Percentiles rank a stretch among this genome's conserved stretches.
phyloP scores from a whole-genome alignment of 2,888 invertebrate species.

The Nymphalis urticae region DNA sequence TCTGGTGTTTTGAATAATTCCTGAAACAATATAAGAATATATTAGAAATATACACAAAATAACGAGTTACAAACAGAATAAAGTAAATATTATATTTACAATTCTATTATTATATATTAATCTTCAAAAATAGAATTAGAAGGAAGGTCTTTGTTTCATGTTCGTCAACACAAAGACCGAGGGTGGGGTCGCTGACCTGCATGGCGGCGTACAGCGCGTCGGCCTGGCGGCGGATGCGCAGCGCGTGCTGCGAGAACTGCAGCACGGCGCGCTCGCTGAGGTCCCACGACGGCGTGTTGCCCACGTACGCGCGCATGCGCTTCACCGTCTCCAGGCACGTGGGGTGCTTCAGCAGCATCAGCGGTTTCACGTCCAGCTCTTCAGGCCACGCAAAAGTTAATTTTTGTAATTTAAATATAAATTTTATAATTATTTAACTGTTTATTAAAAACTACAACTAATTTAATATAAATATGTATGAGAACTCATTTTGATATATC shows the following conservation, averaged over 20 bases:
- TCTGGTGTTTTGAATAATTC: constrained; percentile 83
- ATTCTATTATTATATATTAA: too few species aligned
- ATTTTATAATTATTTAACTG: too few species aligned
- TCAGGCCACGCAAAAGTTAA: constrained; percentile 34
- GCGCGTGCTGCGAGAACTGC: constrained; percentile 85
- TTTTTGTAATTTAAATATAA: too few species aligned
- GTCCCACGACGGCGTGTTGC: constrained; percentile 89
- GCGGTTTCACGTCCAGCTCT: constrained; percentile 83
- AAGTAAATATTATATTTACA: not conserved
- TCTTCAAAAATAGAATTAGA: too few species aligned
- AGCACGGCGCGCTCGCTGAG: constrained; percentile 81
- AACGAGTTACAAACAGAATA: not conserved
- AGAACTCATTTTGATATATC: too few species aligned
- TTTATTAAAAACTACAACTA: too few species aligned
- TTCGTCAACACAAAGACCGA: too few species aligned
- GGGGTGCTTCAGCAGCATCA: constrained; percentile 92
- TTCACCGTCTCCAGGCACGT: constrained; percentile 89
- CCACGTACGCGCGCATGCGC: constrained; percentile 88
- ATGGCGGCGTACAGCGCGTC: constrained; percentile 70
- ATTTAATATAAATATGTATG: too few species aligned
- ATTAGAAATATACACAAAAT: not conserved
- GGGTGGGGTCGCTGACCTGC: constrained; percentile 45
- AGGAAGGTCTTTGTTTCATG: too few species aligned
- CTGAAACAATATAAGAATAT: constrained; percentile 55
- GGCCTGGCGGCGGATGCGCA: constrained; percentile 86